Evolutionary conservation across 2,888 invertebrate species (phyloP).

Genomic region (Cheilosia soror): DNA sequence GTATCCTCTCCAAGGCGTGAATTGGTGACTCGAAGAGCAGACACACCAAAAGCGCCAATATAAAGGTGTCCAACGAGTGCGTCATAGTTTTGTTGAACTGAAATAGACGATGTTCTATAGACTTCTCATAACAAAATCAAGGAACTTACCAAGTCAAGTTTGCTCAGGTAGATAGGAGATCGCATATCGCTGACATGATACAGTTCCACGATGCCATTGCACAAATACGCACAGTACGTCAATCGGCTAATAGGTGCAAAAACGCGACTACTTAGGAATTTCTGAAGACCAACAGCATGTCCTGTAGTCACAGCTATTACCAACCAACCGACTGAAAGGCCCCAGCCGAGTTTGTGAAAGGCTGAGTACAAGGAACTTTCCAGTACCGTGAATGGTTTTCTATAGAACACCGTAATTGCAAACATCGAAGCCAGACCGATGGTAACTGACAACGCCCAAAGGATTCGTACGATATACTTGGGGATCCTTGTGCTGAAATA

Average conservation of each 20-base stretch:
- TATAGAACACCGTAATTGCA: constrained; percentile 87
- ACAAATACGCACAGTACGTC: constrained; percentile 89
- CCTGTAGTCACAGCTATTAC: constrained; percentile 88
- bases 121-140: background rate
- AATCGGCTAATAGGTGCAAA: constrained; percentile 88
- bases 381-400: constrained; percentile 85
- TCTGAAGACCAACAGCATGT: constrained; percentile 85
- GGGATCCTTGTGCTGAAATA: constrained; percentile 83
- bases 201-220: constrained; percentile 89
- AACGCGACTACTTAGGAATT: constrained; percentile 80
- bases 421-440: constrained; percentile 86
- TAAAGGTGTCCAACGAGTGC: constrained; percentile 84
- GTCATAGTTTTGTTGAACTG: constrained; percentile 85
- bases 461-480: constrained; percentile 80
- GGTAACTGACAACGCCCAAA: constrained; percentile 79
- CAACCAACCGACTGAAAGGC: constrained; percentile 88
- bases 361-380: constrained; percentile 88
- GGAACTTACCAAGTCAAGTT: constrained; percentile 86
- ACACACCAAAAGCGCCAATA: constrained; percentile 87
- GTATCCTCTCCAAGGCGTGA: constrained; percentile 88
- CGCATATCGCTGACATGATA: constrained; percentile 87
- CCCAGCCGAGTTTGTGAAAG: constrained; percentile 88
- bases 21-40: constrained; percentile 89
- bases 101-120: constrained; percentile 25
- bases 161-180: constrained; percentile 86